Percentiles rank a stretch among this genome's conserved stretches.
phyloP scores from a whole-genome alignment of 1,140 invertebrate genomes.

The Trichonephila clavipes region DNA sequence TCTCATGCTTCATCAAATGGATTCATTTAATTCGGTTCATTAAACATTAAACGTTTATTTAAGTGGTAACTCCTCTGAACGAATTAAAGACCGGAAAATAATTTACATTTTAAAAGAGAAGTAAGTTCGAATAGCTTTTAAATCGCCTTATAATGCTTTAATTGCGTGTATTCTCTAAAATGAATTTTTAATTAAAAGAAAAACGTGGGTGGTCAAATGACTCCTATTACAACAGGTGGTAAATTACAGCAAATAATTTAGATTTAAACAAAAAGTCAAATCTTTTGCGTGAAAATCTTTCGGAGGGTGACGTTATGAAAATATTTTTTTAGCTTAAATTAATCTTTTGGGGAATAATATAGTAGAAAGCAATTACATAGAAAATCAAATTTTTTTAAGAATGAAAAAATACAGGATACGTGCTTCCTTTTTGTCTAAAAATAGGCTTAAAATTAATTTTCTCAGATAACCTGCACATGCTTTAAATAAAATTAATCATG shows the following conservation, averaged over 20 bases:
- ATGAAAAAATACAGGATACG: no score
- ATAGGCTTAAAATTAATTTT: no score
- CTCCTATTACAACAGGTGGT: background rate
- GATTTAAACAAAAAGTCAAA: background rate
- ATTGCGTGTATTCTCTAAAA: background rate
- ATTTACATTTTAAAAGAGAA: background rate
- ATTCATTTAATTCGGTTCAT: constrained; percentile 5
- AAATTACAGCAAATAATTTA: background rate
- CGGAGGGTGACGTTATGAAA: background rate
- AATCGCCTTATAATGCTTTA: background rate
- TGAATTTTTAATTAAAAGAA: background rate
- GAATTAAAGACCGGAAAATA: background rate
- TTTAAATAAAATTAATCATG: no score
- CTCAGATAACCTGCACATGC: no score
- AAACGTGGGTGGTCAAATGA: background rate
- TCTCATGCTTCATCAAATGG: background rate
- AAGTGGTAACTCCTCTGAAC: background rate
- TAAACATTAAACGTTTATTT: background rate
- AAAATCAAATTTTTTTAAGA: no score
- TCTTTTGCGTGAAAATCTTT: background rate
- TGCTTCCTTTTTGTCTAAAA: no score
- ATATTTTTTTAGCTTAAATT: no score
- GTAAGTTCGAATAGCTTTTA: constrained; percentile 3
- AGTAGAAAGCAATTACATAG: background rate
- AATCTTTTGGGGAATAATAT: background rate